Percentiles rank a stretch among this genome's conserved stretches.
Evolutionary conservation across 2,113 vertebrate species (phyloP).

Genomic region (Macquaria australasica): DNA sequence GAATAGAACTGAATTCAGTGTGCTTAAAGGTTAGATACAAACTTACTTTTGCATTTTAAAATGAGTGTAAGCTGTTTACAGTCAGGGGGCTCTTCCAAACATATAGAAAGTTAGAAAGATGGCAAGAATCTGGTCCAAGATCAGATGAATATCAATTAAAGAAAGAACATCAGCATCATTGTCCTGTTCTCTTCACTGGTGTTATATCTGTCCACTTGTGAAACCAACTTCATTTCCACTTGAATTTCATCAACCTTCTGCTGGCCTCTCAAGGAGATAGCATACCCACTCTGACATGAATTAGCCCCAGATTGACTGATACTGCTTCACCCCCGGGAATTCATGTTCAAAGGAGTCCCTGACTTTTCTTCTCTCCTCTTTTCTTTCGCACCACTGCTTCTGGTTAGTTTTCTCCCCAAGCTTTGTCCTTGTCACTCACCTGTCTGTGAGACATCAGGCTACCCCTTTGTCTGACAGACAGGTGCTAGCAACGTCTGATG

Average conservation of each 20-base stretch:
- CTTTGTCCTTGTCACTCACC: constrained; percentile 82
- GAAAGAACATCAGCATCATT: not conserved
- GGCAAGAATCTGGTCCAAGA: not conserved
- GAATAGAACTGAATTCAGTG: not conserved
- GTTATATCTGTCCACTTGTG: constrained; percentile 82
- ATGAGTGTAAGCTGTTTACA: not conserved
- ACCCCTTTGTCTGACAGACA: constrained; percentile 63
- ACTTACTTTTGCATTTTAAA: not conserved
- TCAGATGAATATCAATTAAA: constrained; percentile 10
- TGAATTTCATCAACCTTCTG: constrained; percentile 91
- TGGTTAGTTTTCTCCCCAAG: constrained; percentile 45
- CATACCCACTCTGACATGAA: constrained; percentile 90
- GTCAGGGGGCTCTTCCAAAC: not conserved
- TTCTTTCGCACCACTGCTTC: constrained; percentile 33
- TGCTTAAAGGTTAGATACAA: not conserved
- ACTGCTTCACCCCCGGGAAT: constrained; percentile 83
- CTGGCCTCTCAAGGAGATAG: constrained; percentile 88
- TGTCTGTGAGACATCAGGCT: constrained; percentile 80
- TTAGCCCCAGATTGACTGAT: constrained; percentile 92
- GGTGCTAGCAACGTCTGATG: constrained; percentile 77
- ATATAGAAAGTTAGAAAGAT: not conserved
- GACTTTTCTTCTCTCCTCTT: constrained; percentile 43
- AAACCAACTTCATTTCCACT: constrained; percentile 91
- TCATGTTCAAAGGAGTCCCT: constrained; percentile 77
- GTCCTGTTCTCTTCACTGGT: constrained; percentile 61